A percentile compares a stretch with the other conserved stretches of the same genome.
Conservation (phyloP, 1,140 invertebrate species). For the Octopus sinensis region DNA sequence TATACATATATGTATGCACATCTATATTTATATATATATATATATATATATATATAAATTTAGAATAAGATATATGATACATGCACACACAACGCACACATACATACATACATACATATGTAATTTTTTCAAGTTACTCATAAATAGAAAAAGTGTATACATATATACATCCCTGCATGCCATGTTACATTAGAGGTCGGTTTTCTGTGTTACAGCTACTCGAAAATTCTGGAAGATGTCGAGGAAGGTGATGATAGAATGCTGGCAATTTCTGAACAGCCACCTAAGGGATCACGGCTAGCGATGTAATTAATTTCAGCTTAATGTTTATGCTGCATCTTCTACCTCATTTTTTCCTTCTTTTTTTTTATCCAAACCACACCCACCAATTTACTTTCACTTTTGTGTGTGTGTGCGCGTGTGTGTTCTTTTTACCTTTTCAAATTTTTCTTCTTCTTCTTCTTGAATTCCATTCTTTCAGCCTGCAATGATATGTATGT, state of each 20-base stretch:
- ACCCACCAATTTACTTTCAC: no score
- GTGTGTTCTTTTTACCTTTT: not conserved
- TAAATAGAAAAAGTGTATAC: no score
- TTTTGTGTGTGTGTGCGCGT: no score
- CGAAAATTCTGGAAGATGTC: slow-evolving; percentile 6
- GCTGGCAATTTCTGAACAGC: not conserved
- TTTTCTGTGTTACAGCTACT: slow-evolving; percentile 15
- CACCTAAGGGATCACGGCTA: slow-evolving; percentile 23
- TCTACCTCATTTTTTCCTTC: not conserved
- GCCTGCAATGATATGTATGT: no score
- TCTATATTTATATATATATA: no score
- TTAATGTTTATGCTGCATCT: slow-evolving; percentile 7
- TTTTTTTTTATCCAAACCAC: not conserved
- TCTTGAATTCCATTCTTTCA: not conserved
- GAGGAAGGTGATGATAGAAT: slow-evolving; percentile 2
- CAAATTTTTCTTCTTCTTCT: not conserved
- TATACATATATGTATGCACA: not conserved
- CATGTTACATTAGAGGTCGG: not conserved
- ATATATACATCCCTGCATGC: no score
- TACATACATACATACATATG: no score
- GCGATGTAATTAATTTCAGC: slow-evolving; percentile 27
- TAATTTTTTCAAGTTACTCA: no score
- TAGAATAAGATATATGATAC: no score
- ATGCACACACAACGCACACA: no score
- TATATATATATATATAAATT: no score